phyloP scores from a whole-genome alignment of 2,113 vertebrate species.

The Scatophagus argus region DNA sequence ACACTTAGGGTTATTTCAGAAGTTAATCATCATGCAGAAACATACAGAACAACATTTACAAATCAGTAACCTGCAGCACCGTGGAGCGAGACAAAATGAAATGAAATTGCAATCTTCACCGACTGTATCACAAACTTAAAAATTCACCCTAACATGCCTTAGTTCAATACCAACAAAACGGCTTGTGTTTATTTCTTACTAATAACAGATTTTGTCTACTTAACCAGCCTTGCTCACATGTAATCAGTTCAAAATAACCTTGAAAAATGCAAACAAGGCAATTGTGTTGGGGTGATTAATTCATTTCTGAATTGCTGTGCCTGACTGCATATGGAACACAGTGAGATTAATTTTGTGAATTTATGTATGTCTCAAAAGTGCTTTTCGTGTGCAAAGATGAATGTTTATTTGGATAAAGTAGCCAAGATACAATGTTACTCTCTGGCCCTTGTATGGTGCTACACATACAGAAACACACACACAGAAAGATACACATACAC shows the following conservation, averaged over 20 bases:
- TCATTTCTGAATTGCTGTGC: slow-evolving; percentile 57
- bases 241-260: slow-evolving; percentile 66
- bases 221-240: slow-evolving; percentile 49
- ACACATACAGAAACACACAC: slow-evolving; percentile 21
- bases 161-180: slow-evolving; percentile 35
- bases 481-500: slow-evolving; percentile 11
- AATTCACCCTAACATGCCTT: slow-evolving; percentile 22
- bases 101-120: slow-evolving; percentile 28
- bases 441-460: slow-evolving; percentile 1
- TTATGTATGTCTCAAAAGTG: slow-evolving; percentile 57
- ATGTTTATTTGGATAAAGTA: slow-evolving; percentile 66
- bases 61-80: slow-evolving; percentile 1
- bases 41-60: slow-evolving; percentile 12
- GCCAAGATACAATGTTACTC: slow-evolving; percentile 54
- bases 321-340: slow-evolving; percentile 55
- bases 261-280: slow-evolving; percentile 66
- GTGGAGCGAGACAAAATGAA: slow-evolving; percentile 41
- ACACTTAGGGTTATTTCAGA: slow-evolving; percentile 4
- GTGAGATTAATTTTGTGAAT: slow-evolving; percentile 67
- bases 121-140: slow-evolving; percentile 19
- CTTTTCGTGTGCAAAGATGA: slow-evolving; percentile 55
- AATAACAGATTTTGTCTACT: slow-evolving; percentile 36
- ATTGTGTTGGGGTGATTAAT: slow-evolving; percentile 69
- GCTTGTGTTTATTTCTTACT: slow-evolving; percentile 35
- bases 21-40: slow-evolving; percentile 22